Conservation (phyloP, 2,888 invertebrate species). For the Plebejus anna region DNA sequence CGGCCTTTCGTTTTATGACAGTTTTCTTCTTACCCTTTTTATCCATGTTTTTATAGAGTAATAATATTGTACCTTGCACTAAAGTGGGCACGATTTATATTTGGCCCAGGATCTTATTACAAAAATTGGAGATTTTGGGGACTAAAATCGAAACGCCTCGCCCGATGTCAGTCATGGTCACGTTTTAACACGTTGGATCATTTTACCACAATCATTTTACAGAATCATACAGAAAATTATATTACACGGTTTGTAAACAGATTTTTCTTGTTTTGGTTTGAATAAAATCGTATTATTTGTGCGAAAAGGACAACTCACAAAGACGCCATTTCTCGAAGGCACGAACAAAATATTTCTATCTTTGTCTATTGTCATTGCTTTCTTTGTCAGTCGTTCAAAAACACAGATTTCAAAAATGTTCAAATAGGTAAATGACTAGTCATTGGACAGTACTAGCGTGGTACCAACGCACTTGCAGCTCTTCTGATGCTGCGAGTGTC, state of each 20-base stretch:
- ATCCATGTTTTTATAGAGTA: constrained; percentile 67
- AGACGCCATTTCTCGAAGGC: constrained; percentile 65
- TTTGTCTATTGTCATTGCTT: constrained; percentile 30
- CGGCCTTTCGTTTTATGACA: constrained; percentile 72
- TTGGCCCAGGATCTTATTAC: constrained; percentile 38
- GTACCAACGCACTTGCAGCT: too few species aligned
- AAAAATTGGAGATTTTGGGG: constrained; percentile 39
- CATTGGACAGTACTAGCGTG: too few species aligned
- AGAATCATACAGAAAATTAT: constrained; percentile 34
- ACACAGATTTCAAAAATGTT: neutral
- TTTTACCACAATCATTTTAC: neutral
- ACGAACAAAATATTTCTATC: constrained; percentile 31
- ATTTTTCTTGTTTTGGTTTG: constrained; percentile 45
- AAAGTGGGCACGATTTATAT: constrained; percentile 42
- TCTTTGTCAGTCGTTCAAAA: constrained; percentile 32
- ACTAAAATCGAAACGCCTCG: constrained; percentile 49
- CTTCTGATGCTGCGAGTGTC: too few species aligned
- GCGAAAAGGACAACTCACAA: constrained; percentile 72
- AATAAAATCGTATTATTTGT: constrained; percentile 49
- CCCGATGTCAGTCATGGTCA: constrained; percentile 54
- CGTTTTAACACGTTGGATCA: constrained; percentile 30
- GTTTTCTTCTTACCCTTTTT: constrained; percentile 76
- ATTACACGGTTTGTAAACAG: constrained; percentile 40
- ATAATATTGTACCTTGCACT: constrained; percentile 41
- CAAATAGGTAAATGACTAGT: too few species aligned